Conservation (phyloP, 2,113 vertebrate genomes). For the Psittacara wagleri region DNA sequence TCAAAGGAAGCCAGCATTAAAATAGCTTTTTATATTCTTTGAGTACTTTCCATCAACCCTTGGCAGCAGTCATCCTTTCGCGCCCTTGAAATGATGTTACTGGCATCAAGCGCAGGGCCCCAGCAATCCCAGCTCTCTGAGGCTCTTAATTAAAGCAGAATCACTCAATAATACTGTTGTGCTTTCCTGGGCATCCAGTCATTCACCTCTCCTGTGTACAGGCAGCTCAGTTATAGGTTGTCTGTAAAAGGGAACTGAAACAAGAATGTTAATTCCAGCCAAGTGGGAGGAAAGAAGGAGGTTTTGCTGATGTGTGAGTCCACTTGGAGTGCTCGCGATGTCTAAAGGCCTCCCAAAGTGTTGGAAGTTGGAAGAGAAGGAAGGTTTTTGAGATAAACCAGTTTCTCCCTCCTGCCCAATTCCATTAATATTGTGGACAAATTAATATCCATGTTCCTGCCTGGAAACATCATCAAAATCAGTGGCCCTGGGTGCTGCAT, state of each 20-base stretch:
- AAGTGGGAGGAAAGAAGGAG: neutral
- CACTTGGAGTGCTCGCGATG: neutral
- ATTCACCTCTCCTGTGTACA: slow-evolving; percentile 36
- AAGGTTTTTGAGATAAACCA: slow-evolving; percentile 12
- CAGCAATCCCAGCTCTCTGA: slow-evolving; percentile 23
- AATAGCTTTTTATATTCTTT: slow-evolving; percentile 44
- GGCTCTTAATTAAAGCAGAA: slow-evolving; percentile 61
- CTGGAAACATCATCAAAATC: slow-evolving; percentile 39
- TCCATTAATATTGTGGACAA: slow-evolving; percentile 14
- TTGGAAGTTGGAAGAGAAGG: neutral
- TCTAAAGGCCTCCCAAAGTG: neutral
- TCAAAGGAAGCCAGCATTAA: slow-evolving; percentile 34
- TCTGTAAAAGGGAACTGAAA: neutral
- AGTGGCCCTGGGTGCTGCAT: neutral
- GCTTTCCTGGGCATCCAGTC: slow-evolving; percentile 39
- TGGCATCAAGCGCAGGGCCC: neutral
- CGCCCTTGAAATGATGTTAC: neutral
- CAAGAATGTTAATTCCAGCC: slow-evolving; percentile 27
- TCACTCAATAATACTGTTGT: slow-evolving; percentile 46
- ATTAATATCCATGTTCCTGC: slow-evolving; percentile 33
- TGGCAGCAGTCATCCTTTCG: slow-evolving; percentile 20
- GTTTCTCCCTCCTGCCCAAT: neutral
- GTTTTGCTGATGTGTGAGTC: neutral
- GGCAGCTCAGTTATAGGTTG: slow-evolving; percentile 58
- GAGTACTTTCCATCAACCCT: slow-evolving; percentile 37